Evolutionary conservation across 2,113 vertebrate species (phyloP).

Genomic region (Phainopepla nitens): DNA sequence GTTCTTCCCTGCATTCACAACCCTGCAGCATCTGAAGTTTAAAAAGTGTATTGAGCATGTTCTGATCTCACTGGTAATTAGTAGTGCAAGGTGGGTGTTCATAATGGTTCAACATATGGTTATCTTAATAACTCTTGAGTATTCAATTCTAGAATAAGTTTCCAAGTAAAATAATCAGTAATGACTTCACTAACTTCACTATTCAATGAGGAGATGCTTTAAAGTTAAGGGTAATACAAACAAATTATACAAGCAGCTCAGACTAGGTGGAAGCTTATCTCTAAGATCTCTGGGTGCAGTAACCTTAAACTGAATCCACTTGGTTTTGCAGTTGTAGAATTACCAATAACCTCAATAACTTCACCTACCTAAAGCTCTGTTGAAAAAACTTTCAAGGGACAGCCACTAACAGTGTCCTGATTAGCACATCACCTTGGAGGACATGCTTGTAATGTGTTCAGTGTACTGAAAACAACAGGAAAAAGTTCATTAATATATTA

Average conservation of each 20-base stretch:
- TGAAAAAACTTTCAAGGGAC: background rate
- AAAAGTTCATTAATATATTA: constrained; percentile 10
- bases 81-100: background rate
- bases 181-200: background rate
- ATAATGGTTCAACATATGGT: background rate
- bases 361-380: background rate
- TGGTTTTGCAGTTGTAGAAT: background rate
- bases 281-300: background rate
- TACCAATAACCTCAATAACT: background rate
- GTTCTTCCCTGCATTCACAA: background rate
- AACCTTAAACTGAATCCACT: background rate
- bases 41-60: background rate
- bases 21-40: background rate
- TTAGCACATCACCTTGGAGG: background rate
- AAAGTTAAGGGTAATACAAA: background rate
- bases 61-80: background rate
- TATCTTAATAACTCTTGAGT: background rate
- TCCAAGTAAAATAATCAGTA: background rate
- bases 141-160: background rate
- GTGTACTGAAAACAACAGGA: background rate
- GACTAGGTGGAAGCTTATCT: background rate
- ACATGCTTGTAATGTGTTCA: background rate
- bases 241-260: background rate
- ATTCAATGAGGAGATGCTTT: background rate
- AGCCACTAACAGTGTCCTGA: background rate